Percentiles rank a stretch among this genome's conserved stretches.
Evolutionary conservation across 2,888 invertebrate species (phyloP).

Genomic region (Oligia latruncula): DNA sequence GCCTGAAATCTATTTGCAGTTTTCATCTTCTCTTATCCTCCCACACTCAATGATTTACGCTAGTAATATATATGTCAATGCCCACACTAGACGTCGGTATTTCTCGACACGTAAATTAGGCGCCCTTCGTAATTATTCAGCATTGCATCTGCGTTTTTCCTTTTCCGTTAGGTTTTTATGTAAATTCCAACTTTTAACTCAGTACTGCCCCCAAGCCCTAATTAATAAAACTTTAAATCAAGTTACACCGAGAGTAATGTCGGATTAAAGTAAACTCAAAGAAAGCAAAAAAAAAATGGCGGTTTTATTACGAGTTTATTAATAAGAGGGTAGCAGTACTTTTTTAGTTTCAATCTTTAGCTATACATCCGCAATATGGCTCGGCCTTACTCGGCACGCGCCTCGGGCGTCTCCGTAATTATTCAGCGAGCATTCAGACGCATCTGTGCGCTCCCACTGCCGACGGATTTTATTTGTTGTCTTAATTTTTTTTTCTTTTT

Average conservation of each 20-base stretch:
- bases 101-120: too few species aligned
- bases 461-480: constrained; percentile 70
- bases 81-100: neutral
- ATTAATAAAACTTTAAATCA: constrained; percentile 4
- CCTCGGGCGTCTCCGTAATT: constrained; percentile 81
- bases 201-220: neutral
- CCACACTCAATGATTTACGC: too few species aligned
- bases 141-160: neutral
- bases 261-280: neutral
- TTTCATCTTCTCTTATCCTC: neutral
- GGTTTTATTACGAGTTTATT: constrained; percentile 9
- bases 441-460: constrained; percentile 84
- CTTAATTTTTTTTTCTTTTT: constrained; percentile 63
- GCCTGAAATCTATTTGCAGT: too few species aligned
- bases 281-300: neutral
- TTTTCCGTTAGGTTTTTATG: neutral
- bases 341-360: constrained; percentile 19
- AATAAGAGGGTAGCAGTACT: neutral
- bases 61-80: too few species aligned
- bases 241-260: neutral
- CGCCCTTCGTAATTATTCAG: neutral
- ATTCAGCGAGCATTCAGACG: constrained; percentile 83
- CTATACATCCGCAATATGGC: constrained; percentile 25
- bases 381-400: constrained; percentile 64
- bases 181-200: neutral